Base-by-base conservation (phyloP, 2,888 invertebrate species). In the Auanema freiburgensis region DNA sequence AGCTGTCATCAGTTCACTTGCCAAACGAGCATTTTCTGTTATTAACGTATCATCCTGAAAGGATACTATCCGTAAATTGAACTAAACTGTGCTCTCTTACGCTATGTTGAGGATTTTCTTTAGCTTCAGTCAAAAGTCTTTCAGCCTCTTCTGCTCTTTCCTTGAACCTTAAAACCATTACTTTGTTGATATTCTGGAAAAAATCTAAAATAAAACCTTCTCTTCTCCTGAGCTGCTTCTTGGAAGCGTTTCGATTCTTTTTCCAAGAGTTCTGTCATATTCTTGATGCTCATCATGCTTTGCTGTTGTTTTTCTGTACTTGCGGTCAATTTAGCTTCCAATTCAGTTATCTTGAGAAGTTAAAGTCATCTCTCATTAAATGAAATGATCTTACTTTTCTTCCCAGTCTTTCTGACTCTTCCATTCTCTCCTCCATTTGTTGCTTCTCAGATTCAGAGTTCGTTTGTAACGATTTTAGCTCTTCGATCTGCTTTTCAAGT, bases 21-120 rank as follows among this genome's bases (percentile, higher is more conserved):
- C 74, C 2, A 79, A 66, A 2, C 72, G 61, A 24, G 75, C 72
- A 56, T 79, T 79, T 63, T 79, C 79, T 14, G 69, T 60, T 18
- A 71, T 66, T 6, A 78, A 55, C 49, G 73, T 73, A 12, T 42
- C 46, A 4, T 24, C 16, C 8, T 46, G 49, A 5, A 33, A 5
- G n/a, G n/a, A n/a, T n/a, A n/a, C n/a, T n/a, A n/a, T n/a, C n/a
- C n/a, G n/a, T n/a, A n/a, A n/a, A n/a, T n/a, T n/a, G n/a, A n/a
- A n/a, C n/a, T n/a, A n/a, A n/a, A n/a, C n/a, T n/a, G n/a, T n/a
- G n/a, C n/a, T n/a, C n/a, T n/a, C 3, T 33, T 33, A 33, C 33
- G 8, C 33, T 33, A 5, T 33, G 33, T 8, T 33, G 33, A 33
- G 33, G 33, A 33, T 33, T 33, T 33, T 33, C 33, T 8, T 33